A percentile compares a stretch with the other conserved stretches of the same genome.
Conservation (phyloP, 2,797 vertebrate species). For the Pseudotriccus pelzelni region DNA sequence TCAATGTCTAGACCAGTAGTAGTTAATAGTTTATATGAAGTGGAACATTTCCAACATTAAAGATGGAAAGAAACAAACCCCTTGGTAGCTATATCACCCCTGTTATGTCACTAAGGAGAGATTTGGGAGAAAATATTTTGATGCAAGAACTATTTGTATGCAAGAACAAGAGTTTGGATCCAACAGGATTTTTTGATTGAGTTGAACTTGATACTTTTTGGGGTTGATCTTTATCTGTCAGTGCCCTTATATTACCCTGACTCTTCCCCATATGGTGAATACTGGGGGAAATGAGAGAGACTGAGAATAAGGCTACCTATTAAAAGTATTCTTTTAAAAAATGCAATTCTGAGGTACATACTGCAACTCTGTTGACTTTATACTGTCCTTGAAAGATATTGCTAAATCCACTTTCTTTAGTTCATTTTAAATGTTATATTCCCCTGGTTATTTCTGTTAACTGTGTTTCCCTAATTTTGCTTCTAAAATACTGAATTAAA, state of each 20-base stretch:
- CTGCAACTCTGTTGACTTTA: conserved; percentile 19
- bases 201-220: background rate
- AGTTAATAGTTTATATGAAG: background rate
- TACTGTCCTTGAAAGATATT: conserved; percentile 37
- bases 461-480: background rate
- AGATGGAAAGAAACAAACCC: background rate
- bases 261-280: background rate
- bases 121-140: background rate
- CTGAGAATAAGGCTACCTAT: background rate
- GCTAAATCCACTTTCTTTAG: background rate
- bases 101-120: background rate
- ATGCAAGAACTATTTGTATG: background rate
- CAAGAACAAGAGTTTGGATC: background rate
- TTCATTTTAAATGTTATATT: conserved; percentile 29
- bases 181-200: background rate
- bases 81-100: background rate
- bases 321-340: background rate
- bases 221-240: background rate
- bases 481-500: conserved; percentile 19
- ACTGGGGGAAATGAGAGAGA: background rate
- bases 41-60: background rate
- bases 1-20: background rate
- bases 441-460: conserved; percentile 33
- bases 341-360: background rate
- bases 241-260: background rate